Conservation (phyloP, 2,113 vertebrate species). For the Petrocephalus microphthalmus region DNA sequence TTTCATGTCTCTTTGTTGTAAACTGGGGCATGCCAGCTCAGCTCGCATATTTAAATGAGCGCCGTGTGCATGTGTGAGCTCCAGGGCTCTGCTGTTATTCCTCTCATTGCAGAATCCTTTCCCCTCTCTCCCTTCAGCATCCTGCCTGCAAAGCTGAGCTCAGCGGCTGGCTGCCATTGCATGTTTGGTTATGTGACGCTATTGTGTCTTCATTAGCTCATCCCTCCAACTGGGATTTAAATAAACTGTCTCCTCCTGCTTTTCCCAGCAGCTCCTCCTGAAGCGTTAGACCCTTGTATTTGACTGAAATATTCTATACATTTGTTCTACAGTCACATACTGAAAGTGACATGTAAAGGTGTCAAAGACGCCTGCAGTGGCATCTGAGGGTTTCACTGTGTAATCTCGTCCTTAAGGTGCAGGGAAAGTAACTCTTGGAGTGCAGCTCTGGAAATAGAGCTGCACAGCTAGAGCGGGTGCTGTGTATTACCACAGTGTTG, state of each 20-base stretch:
- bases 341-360: background rate
- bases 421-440: background rate
- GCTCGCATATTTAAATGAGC: background rate
- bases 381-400: background rate
- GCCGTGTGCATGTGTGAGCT: background rate
- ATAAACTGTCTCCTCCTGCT: background rate
- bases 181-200: background rate
- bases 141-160: background rate
- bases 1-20: background rate
- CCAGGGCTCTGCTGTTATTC: background rate
- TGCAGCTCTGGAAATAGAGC: background rate
- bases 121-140: background rate
- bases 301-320: background rate
- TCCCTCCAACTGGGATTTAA: background rate
- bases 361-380: background rate
- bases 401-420: background rate
- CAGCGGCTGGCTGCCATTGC: background rate
- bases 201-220: background rate
- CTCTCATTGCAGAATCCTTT: background rate
- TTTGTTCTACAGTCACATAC: background rate
- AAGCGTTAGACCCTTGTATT: background rate
- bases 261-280: background rate
- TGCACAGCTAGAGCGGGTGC: background rate
- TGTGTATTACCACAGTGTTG: background rate
- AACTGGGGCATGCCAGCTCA: background rate